phyloP scores from a whole-genome alignment of 2,888 invertebrate genomes.

The Plemyria rubiginata region DNA sequence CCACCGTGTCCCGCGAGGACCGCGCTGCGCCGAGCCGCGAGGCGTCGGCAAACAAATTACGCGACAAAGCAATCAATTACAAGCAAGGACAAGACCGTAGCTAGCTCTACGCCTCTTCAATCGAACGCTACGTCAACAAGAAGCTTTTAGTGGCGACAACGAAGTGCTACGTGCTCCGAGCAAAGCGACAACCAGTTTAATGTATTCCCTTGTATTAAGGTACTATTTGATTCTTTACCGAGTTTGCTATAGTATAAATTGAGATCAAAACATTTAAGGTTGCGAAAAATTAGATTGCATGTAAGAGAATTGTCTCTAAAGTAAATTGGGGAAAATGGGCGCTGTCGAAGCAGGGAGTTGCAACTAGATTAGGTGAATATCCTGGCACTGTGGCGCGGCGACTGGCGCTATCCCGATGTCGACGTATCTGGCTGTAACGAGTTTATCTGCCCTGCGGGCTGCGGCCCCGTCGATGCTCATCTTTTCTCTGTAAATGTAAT shows the following conservation, averaged over 20 bases:
- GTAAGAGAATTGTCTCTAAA: slow-evolving; percentile 66
- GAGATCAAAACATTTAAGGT: slow-evolving; percentile 65
- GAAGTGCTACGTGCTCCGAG: slow-evolving; percentile 69
- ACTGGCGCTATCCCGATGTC: slow-evolving; percentile 56
- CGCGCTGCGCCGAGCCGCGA: slow-evolving; percentile 56
- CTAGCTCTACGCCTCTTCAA: slow-evolving; percentile 68
- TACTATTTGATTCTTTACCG: slow-evolving; percentile 57
- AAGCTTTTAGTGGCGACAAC: slow-evolving; percentile 77
- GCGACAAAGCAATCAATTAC: slow-evolving; percentile 85
- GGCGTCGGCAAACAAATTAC: slow-evolving; percentile 81
- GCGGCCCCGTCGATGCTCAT: slow-evolving; percentile 67
- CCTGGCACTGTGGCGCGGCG: slow-evolving; percentile 59
- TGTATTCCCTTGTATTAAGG: slow-evolving; percentile 50
- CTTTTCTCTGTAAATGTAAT: slow-evolving; percentile 74
- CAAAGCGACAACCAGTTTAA: slow-evolving; percentile 59
- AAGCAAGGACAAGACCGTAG: slow-evolving; percentile 79
- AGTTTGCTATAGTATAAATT: slow-evolving; percentile 53
- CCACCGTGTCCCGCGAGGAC: slow-evolving; percentile 73
- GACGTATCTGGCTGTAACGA: slow-evolving; percentile 79
- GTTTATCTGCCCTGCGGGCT: slow-evolving; percentile 84
- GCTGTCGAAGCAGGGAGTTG: slow-evolving; percentile 72
- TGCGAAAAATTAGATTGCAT: slow-evolving; percentile 74
- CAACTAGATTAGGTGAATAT: slow-evolving; percentile 77
- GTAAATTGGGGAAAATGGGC: slow-evolving; percentile 77
- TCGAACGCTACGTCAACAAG: slow-evolving; percentile 82